A percentile compares a stretch with the other conserved stretches of the same genome.
These are phyloP conservation scores for Drosophila eugracilis DNA, from an alignment of 1,140 invertebrate genomes.

Conservation along the genomic window DNA sequence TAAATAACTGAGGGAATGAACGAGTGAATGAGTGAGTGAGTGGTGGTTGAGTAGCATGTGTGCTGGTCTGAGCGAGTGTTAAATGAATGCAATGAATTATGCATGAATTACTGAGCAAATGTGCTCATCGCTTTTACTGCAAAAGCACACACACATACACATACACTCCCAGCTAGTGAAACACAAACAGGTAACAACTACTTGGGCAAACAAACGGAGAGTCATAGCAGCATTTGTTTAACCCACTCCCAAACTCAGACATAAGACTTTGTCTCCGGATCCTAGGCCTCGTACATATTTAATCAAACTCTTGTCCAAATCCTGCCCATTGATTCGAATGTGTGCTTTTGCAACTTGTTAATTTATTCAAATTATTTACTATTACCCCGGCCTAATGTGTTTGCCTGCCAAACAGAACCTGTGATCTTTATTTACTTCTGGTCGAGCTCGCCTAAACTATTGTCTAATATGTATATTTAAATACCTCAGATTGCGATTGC, in stretches of 20 bases:
- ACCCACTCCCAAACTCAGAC: constrained; percentile 20
- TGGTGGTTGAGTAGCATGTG: constrained; percentile 18
- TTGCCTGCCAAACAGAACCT: constrained; percentile 45
- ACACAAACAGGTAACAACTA: constrained; percentile 61
- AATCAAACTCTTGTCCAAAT: constrained; percentile 37
- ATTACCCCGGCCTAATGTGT: constrained; percentile 58
- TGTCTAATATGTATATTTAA: constrained; percentile 18
- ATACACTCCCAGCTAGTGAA: constrained; percentile 28
- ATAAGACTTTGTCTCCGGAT: constrained; percentile 49
- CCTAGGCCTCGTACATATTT: constrained; percentile 63
- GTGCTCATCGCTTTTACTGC: constrained; percentile 53
- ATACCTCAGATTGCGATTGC: constrained; percentile 10
- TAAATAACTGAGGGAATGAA: constrained; percentile 34
- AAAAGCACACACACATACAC: constrained; percentile 33
- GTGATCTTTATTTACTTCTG: constrained; percentile 61
- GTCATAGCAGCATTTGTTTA: constrained; percentile 40
- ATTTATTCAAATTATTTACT: constrained; percentile 78
- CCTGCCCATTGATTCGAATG: constrained; percentile 19
- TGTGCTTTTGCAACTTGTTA: constrained; percentile 26
- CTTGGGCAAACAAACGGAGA: constrained; percentile 42
- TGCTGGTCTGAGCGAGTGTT: constrained; percentile 55
- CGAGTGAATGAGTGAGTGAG: constrained; percentile 30
- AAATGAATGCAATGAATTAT: constrained; percentile 82
- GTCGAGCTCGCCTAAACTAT: constrained; percentile 50
- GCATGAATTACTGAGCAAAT: constrained; percentile 78